Evolutionary conservation across 2,113 vertebrate genomes (phyloP).

Genomic region (Mormoops blainvillei): DNA sequence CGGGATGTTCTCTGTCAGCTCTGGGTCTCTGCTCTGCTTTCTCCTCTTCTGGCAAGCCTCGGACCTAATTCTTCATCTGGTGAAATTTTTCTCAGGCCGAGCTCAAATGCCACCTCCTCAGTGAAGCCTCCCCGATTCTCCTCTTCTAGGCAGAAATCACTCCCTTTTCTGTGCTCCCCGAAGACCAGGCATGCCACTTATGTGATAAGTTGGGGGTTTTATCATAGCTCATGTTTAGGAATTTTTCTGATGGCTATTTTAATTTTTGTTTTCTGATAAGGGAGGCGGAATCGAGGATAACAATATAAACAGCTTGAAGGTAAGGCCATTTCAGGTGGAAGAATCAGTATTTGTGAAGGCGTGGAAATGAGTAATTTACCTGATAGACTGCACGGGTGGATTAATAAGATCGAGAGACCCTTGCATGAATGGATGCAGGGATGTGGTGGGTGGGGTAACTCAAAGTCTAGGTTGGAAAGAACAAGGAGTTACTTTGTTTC

Average conservation of each 20-base stretch:
- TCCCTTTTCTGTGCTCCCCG: background rate
- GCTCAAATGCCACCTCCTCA: background rate
- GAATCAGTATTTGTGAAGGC: background rate
- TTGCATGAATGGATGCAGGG: background rate
- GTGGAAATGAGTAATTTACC: background rate
- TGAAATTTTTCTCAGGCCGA: background rate
- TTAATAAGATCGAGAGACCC: background rate
- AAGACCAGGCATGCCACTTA: background rate
- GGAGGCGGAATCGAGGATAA: background rate
- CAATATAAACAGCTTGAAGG: background rate
- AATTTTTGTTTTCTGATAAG: background rate
- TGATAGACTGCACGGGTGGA: background rate
- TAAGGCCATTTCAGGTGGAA: background rate
- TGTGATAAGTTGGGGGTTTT: background rate
- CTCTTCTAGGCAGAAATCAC: background rate
- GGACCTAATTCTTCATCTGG: background rate
- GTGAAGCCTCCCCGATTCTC: background rate
- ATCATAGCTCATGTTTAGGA: background rate
- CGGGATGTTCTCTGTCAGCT: too few relatives aligned
- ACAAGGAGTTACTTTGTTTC: background rate
- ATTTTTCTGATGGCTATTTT: background rate
- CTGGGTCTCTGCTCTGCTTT: background rate
- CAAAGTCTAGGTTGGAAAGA: background rate
- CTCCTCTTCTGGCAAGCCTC: background rate
- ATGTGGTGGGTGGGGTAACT: background rate